Percentiles rank a stretch among this genome's conserved stretches.
phyloP scores from a whole-genome alignment of 1,140 invertebrate species.

The Colletes latitarsis region DNA sequence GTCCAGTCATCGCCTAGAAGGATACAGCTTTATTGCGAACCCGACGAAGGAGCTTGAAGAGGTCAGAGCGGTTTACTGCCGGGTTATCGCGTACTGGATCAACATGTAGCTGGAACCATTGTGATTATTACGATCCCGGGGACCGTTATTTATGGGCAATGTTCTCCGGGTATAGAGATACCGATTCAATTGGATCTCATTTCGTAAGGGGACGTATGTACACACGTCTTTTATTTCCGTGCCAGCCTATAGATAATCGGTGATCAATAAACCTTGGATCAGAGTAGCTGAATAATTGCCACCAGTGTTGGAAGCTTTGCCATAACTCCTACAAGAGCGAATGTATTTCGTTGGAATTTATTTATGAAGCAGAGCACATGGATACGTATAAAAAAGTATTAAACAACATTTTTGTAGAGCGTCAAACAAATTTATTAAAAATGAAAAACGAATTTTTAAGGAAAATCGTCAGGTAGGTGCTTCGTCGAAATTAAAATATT shows the following conservation, averaged over 20 bases:
- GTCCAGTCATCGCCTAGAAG: slow-evolving; percentile 30
- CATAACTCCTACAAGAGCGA: too few species aligned
- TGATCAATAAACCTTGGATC: slow-evolving; percentile 1
- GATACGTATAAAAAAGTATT: too few species aligned
- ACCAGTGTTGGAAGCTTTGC: not conserved
- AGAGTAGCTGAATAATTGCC: not conserved
- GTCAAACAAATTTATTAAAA: too few species aligned
- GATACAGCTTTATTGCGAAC: slow-evolving; percentile 41
- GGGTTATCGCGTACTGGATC: slow-evolving; percentile 28
- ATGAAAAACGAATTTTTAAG: too few species aligned
- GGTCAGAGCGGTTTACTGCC: slow-evolving; percentile 19
- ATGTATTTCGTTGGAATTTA: too few species aligned
- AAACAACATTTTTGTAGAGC: too few species aligned
- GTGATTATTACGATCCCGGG: slow-evolving; percentile 6
- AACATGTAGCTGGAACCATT: slow-evolving; percentile 19
- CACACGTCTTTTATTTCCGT: not conserved
- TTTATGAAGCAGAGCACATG: too few species aligned
- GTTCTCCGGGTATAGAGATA: not conserved
- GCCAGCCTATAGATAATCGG: too few species aligned
- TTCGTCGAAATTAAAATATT: too few species aligned
- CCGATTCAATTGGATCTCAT: not conserved
- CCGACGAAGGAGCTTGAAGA: slow-evolving; percentile 2
- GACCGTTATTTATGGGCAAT: slow-evolving; percentile 4
- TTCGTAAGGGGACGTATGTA: not conserved
- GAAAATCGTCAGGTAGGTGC: too few species aligned